Evolutionary conservation across 1,140 invertebrate species (phyloP).

Genomic region (Listronotus bonariensis): DNA sequence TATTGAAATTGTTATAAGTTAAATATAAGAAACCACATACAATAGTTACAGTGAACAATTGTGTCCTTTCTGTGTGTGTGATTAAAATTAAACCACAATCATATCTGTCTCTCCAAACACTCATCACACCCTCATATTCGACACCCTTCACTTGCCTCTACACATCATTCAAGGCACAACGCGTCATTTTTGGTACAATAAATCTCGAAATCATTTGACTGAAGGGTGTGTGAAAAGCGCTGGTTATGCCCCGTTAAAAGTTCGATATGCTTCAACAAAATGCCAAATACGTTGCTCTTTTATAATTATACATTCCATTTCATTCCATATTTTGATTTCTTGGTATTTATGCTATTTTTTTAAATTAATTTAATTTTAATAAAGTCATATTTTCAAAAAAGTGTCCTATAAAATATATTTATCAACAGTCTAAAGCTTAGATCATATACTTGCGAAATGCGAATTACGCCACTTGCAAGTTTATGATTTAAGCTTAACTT

Average conservation of each 20-base stretch:
- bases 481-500: too few relatives aligned
- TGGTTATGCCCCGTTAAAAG: constrained; percentile 26
- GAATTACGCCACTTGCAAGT: too few relatives aligned
- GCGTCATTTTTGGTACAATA: constrained; percentile 42
- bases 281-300: constrained; percentile 24
- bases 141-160: constrained; percentile 36
- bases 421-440: too few relatives aligned
- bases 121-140: constrained; percentile 36
- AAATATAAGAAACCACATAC: not conserved
- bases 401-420: too few relatives aligned
- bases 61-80: constrained; percentile 26
- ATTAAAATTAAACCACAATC: constrained; percentile 35
- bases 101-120: constrained; percentile 34
- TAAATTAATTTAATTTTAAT: too few relatives aligned
- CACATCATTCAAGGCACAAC: constrained; percentile 37
- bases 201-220: constrained; percentile 37
- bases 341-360: not conserved
- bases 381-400: too few relatives aligned
- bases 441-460: too few relatives aligned
- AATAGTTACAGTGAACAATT: constrained; percentile 29
- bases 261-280: constrained; percentile 28
- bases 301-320: constrained; percentile 17
- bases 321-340: not conserved
- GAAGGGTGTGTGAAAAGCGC: constrained; percentile 38
- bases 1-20: too few relatives aligned